Base-by-base conservation (phyloP, 1,140 invertebrate species). In the Archivesica marissinica region DNA sequence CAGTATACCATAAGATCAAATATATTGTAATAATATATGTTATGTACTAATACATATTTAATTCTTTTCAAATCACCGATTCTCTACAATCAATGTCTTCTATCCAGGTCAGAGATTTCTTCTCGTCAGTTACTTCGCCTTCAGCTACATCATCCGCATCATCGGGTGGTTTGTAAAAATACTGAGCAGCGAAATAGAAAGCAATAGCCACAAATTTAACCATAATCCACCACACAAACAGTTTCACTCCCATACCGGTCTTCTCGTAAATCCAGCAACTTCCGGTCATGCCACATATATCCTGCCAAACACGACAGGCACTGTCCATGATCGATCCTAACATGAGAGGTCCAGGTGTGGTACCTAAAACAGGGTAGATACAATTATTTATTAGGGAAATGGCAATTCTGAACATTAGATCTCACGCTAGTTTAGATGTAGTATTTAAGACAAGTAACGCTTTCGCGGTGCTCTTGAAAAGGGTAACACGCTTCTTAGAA, bases 191-290 rank as follows among this genome's bases (percentile, higher is more conserved):
- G 39, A 89, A 85, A 50, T 88, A 85, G 61, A 89, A 87, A 28
- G 87, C 15, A 4, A 89, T n/a, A 23, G 68, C 33, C 15, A 83
- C 30, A 0, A 33, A 33, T 47, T 90, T 90, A 25, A 89, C 85
- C 23, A 86, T 30, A 54, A 87, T 83, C 89, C 89, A 90, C 89
- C 88, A 89, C 13, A 89, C 35, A 64, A 90, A 89, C n/a, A 89
- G 79, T 70, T 83, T 80, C 11, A 87, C 81, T 11, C 94, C 86
- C 84, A 94, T 92, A 77, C 91, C 90, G 0, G 90, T 88, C 30
- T 89, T 88, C 84, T 94, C 92, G 78, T 94, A 94, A 2, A 94
- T 80, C 93, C 93, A 94, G 86, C 94, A 94, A 52, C 88, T 91
- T 23, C 93, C 94, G 1, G 74, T 90, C 47, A 91, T 83, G 4